phyloP scores from a whole-genome alignment of 2,888 invertebrate species.

The Mesoligia furuncula region DNA sequence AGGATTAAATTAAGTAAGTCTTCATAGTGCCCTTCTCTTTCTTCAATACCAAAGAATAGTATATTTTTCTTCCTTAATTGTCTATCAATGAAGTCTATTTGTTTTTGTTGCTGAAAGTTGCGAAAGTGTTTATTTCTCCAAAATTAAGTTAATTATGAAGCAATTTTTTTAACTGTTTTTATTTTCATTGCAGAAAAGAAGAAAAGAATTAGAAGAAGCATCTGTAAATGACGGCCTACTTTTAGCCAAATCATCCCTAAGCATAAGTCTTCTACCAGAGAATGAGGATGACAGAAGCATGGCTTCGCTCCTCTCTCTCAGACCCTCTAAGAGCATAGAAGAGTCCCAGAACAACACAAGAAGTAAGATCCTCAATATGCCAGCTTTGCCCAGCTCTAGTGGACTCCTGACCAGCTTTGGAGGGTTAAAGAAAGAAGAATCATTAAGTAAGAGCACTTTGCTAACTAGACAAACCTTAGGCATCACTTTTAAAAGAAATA shows the following conservation, averaged over 20 bases:
- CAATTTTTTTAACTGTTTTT: not conserved
- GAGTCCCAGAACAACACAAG: constrained; percentile 89
- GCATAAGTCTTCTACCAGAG: constrained; percentile 95
- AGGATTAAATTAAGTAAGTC: too few species aligned
- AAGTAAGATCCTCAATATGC: constrained; percentile 88
- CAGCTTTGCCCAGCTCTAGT: constrained; percentile 90
- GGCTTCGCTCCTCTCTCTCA: constrained; percentile 94
- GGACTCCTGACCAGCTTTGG: constrained; percentile 87
- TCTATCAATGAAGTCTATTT: too few species aligned
- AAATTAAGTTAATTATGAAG: not conserved
- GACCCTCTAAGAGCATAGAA: constrained; percentile 91
- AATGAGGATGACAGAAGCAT: constrained; percentile 94
- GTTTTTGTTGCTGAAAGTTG: too few species aligned
- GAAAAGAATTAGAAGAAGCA: constrained; percentile 93
- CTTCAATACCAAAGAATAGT: too few species aligned
- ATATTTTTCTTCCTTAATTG: too few species aligned
- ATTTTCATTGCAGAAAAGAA: constrained; percentile 87
- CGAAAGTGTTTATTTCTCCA: not conserved
- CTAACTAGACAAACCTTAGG: constrained; percentile 84
- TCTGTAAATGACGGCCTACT: constrained; percentile 93
- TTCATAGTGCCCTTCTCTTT: too few species aligned
- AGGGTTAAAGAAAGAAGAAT: constrained; percentile 90
- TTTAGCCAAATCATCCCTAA: constrained; percentile 93
- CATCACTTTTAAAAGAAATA: constrained; percentile 80
- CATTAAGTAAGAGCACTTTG: constrained; percentile 79